These are phyloP conservation scores for Pemphredon lugubris DNA, from an alignment of 2,888 invertebrate genomes.

Conservation along the genomic window DNA sequence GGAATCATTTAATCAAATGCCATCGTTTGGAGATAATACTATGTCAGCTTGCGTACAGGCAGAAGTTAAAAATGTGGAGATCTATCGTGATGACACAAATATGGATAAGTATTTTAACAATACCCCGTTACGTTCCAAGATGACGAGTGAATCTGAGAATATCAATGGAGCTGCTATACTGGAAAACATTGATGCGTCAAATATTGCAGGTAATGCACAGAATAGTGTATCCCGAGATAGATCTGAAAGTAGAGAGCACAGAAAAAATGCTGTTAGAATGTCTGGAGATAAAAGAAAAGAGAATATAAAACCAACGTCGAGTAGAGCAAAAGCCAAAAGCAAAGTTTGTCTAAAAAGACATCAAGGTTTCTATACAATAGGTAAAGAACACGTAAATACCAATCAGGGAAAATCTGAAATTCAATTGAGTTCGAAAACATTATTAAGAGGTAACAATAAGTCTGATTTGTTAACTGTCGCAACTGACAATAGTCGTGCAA, in stretches of 20 bases:
- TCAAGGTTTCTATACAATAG: not conserved
- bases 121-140: slow-evolving; percentile 24
- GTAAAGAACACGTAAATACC: slow-evolving; percentile 15
- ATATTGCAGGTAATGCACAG: not conserved
- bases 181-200: not conserved
- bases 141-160: not conserved
- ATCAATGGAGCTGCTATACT: not conserved
- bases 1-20: slow-evolving; percentile 52
- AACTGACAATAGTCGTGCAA: slow-evolving; percentile 5
- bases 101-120: slow-evolving; percentile 62
- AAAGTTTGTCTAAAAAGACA: slow-evolving; percentile 7
- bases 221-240: not conserved
- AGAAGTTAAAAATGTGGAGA: slow-evolving; percentile 26
- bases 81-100: slow-evolving; percentile 46
- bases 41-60: slow-evolving; percentile 52
- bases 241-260: slow-evolving; percentile 4
- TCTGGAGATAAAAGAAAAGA: not conserved
- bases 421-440: not conserved
- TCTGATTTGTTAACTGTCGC: not conserved
- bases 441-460: slow-evolving; percentile 9
- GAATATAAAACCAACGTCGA: not conserved
- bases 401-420: slow-evolving; percentile 4
- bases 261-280: slow-evolving; percentile 2
- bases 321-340: not conserved
- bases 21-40: slow-evolving; percentile 59